Evolutionary conservation across 2,888 invertebrate species (phyloP).

Genomic region (Acronicta aceris): DNA sequence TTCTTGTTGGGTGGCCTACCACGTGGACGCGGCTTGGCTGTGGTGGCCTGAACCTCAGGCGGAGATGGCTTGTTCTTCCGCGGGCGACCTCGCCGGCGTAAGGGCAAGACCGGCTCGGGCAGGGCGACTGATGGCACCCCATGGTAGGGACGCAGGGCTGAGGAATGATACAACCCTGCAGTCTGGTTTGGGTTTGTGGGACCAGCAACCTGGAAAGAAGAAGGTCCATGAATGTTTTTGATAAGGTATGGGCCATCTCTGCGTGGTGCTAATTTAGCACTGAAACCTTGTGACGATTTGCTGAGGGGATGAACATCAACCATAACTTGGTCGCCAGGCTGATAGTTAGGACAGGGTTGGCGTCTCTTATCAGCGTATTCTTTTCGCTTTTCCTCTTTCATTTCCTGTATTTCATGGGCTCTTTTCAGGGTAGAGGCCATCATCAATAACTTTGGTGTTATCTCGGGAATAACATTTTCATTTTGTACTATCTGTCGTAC

Average conservation of each 20-base stretch:
- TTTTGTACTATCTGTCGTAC: constrained; percentile 8
- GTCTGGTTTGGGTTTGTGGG: neutral
- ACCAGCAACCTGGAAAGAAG: constrained; percentile 26
- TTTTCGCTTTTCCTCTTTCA: constrained; percentile 38
- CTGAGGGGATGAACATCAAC: constrained; percentile 32
- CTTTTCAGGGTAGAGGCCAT: constrained; percentile 15
- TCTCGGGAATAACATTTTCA: constrained; percentile 41
- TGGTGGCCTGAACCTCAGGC: neutral
- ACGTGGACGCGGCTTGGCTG: constrained; percentile 7
- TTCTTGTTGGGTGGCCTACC: constrained; percentile 15
- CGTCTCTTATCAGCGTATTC: constrained; percentile 26
- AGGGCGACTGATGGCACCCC: neutral
- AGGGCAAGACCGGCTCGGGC: constrained; percentile 6
- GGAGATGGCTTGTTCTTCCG: constrained; percentile 4
- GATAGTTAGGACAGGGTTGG: constrained; percentile 20
- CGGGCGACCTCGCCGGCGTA: constrained; percentile 14
- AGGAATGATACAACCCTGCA: constrained; percentile 9
- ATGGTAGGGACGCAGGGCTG: constrained; percentile 5
- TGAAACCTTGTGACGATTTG: constrained; percentile 20
- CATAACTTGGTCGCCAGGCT: constrained; percentile 32
- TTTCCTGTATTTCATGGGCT: constrained; percentile 37
- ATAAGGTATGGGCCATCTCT: constrained; percentile 23
- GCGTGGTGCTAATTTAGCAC: constrained; percentile 59
- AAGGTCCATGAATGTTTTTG: constrained; percentile 22
- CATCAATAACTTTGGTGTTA: constrained; percentile 31